Conservation (phyloP, 2,888 invertebrate genomes). For the Acanthosepion esculentum region DNA sequence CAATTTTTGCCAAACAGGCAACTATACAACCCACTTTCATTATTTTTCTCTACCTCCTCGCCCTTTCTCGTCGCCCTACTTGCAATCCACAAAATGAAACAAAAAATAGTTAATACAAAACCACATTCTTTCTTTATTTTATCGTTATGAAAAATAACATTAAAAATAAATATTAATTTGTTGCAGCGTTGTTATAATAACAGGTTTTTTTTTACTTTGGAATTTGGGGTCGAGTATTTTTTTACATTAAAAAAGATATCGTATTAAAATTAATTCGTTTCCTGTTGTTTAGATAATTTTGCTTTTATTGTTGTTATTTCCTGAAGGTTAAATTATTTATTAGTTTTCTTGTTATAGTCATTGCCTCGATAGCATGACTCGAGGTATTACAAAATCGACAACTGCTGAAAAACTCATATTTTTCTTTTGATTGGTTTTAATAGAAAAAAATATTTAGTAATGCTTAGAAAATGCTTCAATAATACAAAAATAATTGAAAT, state of each 20-base stretch:
- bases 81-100: not conserved
- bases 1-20: not conserved
- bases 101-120: not conserved
- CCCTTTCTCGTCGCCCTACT: not conserved
- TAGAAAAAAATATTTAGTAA: no score
- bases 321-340: not conserved
- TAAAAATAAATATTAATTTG: not conserved
- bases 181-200: not conserved
- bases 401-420: no score
- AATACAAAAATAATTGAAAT: no score
- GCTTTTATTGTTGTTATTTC: not conserved
- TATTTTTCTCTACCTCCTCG: not conserved
- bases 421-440: no score
- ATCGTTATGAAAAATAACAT: not conserved
- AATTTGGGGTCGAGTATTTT: not conserved
- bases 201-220: not conserved
- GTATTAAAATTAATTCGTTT: slow-evolving; percentile 1
- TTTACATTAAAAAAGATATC: not conserved
- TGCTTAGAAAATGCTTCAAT: no score
- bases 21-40: not conserved
- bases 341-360: not conserved
- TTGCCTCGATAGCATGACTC: not conserved
- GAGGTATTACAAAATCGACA: no score
- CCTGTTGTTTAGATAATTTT: not conserved
- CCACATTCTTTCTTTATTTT: not conserved